These are phyloP conservation scores for Oxytorus armatus DNA, from an alignment of 2,888 invertebrate species.

Conservation along the genomic window DNA sequence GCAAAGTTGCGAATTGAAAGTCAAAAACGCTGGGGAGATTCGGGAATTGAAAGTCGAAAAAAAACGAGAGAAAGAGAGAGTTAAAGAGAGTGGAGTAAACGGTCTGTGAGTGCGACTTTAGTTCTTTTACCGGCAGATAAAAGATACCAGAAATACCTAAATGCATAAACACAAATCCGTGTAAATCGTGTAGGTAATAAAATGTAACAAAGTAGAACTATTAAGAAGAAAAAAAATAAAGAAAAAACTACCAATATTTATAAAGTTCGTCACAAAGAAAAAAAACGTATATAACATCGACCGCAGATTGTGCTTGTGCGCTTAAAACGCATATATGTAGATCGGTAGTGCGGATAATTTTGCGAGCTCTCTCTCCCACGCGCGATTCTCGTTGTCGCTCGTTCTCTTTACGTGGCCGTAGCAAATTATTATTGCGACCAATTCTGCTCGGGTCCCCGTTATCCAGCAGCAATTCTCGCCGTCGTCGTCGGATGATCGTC, in stretches of 20 bases:
- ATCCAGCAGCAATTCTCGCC: constrained; percentile 56
- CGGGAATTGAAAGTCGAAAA: not conserved
- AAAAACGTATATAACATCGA: constrained; percentile 42
- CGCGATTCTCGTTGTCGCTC: constrained; percentile 10
- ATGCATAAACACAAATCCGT: not conserved
- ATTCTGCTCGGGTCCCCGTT: constrained; percentile 59
- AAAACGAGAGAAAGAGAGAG: not conserved
- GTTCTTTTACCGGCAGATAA: not conserved
- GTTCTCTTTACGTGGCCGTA: constrained; percentile 52
- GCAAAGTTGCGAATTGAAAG: no score
- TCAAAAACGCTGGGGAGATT: no score
- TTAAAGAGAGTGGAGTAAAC: not conserved
- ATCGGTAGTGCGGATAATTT: constrained; percentile 61
- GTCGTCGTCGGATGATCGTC: constrained; percentile 58
- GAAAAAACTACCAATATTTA: constrained; percentile 52
- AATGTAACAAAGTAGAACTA: constrained; percentile 58
- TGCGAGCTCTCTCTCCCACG: not conserved
- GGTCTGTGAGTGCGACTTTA: not conserved
- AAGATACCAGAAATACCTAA: not conserved
- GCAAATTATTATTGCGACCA: constrained; percentile 68
- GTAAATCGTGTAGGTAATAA: constrained; percentile 35
- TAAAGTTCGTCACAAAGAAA: constrained; percentile 51
- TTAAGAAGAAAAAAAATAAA: no score
- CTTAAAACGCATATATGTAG: constrained; percentile 49
- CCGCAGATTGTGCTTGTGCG: constrained; percentile 23